Percentiles rank a stretch among this genome's conserved stretches.
Evolutionary conservation across 2,888 invertebrate genomes (phyloP).

Genomic region (Sarcophaga carnaria): DNA sequence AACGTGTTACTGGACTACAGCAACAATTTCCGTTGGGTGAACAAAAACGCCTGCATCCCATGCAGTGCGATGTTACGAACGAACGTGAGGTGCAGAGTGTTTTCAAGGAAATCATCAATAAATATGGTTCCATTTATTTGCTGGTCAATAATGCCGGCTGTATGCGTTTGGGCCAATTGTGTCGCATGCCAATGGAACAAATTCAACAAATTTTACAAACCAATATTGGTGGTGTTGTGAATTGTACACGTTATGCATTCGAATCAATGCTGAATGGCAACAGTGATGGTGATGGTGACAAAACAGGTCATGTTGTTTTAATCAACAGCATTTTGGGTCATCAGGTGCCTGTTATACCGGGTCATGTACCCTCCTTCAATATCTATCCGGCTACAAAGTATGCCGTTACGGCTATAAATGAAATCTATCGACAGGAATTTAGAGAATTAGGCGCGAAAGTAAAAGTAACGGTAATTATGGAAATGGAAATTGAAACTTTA

Average conservation of each 20-base stretch:
- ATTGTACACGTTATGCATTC: conserved; percentile 82
- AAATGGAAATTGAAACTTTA: too few relatives aligned
- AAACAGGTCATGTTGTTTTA: conserved; percentile 81
- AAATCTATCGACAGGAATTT: conserved; percentile 84
- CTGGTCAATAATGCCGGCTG: conserved; percentile 85
- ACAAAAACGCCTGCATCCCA: conserved; percentile 66
- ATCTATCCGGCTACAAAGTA: conserved; percentile 84
- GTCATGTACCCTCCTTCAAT: conserved; percentile 70
- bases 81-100: conserved; percentile 83
- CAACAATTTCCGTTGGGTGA: conserved; percentile 61
- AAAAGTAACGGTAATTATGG: conserved; percentile 79
- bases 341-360: conserved; percentile 70
- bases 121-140: conserved; percentile 83
- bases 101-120: conserved; percentile 82
- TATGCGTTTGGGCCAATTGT: conserved; percentile 71
- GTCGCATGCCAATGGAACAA: conserved; percentile 71
- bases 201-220: conserved; percentile 80
- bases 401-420: conserved; percentile 84
- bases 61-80: conserved; percentile 81
- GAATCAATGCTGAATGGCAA: conserved; percentile 80
- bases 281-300: conserved; percentile 45
- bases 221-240: conserved; percentile 81
- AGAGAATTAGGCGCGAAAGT: conserved; percentile 80
- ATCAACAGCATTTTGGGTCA: conserved; percentile 79
- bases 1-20: conserved; percentile 73